Base-by-base conservation (phyloP, 2,888 invertebrate genomes). In the Andrena flavipes region DNA sequence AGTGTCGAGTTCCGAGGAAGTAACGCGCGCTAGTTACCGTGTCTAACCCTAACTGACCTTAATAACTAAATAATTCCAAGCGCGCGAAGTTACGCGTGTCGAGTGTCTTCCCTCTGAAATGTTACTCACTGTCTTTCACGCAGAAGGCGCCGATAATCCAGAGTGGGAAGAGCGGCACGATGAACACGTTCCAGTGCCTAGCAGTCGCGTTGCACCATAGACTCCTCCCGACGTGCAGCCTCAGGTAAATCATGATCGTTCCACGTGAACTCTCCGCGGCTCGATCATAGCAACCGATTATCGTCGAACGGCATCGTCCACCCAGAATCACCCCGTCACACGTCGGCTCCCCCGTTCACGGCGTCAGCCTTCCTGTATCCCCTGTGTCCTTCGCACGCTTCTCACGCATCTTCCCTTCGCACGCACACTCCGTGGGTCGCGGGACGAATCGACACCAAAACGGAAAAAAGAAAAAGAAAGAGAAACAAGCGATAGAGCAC, bases 141-240 rank as follows among this genome's bases (percentile, higher is more conserved):
- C 92, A 93, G 75, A 92, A 87, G n/a, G 91, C 92, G 70, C 93
- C 93, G 76, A 92, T 91, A 91, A 93, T 92, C 92, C 93, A 93
- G 74, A 93, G 89, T 30, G 90, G 91, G 83, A 93, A 91, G 84
- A 94, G 88, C 72, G 92, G 89, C 65, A 89, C 87, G 82, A 92
- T 85, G 78, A 93, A 88, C 84, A 91, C 88, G 87, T 88, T 89
- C 80, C 88, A 85, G 86, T 90, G 85, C 88, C 88, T 91, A 60
- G 88, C 84, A 71, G 89, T 90, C 79, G 87, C 81, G 80, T 87
- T 87, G 88, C 87, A 90, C 87, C 90, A 87, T 80, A 88, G 84
- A 86, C 87, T 87, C 88, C 89, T 89, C 84, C 88, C 87, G 80
- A 89, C 83, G 88, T 90, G 89, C 87, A 90, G 88, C 85, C 91